Base-by-base conservation (phyloP, 2,888 invertebrate genomes). In the Macaria liturata region DNA sequence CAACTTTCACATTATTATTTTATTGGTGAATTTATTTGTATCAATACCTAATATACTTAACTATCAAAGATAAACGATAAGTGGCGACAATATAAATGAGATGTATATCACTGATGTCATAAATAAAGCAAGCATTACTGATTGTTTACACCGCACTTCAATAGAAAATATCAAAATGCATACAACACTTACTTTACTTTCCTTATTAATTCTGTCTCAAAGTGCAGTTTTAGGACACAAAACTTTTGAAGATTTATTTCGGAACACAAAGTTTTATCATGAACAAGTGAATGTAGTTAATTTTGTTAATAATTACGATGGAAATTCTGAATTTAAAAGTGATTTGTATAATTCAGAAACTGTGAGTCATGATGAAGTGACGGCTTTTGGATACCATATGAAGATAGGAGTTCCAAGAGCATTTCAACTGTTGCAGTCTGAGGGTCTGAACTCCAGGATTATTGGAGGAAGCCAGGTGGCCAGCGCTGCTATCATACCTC, bases 331-430 rank as follows among this genome's bases (percentile, higher is more conserved):
- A 30, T 30, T 20, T 7, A 8, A 39, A 5, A 20, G 5, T 6
- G 9, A 39, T n/a, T 5, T 40, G 30, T 3, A 30, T 7, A 30
- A 4, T 6, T 4, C 8, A 30, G 30, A 45, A 31, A 32, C 0
- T 34, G 1, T 30, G 45, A 63, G 63, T 8, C 57, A 57, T 42
- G 30, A 49, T 40, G 49, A 56, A 3, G 44, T 53, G 31, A 54
- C 61, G 1, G 42, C 59, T 0, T 70, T 65, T 64, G 76, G 79
- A 0, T 86, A 86, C 56, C 87, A 84, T 62, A 51, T 69, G 52
- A 71, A 57, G n/a, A 58, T 79, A 37, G 87, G 87, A 3, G 77
- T 86, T 4, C 80, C 83, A 0, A 73, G 65, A 45, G 86, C 85
- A 0, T 30, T 54, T 3, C 63, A 61, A 3, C 9, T 86, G 46